These are phyloP conservation scores for Aphidoletes aphidimyza DNA, from an alignment of 2,888 invertebrate species.

Conservation along the genomic window DNA sequence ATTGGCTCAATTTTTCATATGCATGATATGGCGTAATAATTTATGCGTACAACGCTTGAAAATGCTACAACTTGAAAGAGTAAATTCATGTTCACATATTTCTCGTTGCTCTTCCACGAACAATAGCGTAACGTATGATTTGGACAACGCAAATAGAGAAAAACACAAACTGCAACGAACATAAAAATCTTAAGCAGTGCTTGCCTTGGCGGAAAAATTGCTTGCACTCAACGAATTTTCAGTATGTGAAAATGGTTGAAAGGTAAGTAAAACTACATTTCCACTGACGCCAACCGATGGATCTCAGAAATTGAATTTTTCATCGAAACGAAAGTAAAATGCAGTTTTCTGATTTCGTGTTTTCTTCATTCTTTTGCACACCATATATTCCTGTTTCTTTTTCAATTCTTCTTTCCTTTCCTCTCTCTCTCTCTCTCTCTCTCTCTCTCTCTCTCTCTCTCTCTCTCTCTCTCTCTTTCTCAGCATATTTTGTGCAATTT, in stretches of 20 bases:
- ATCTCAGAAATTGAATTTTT: constrained; percentile 49
- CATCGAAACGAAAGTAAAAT: constrained; percentile 23
- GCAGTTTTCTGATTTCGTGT: neutral
- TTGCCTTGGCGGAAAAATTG: neutral
- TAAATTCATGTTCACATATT: neutral
- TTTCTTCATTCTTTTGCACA: neutral
- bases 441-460: neutral
- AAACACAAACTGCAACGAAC: neutral
- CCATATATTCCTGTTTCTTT: neutral
- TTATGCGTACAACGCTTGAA: constrained; percentile 20
- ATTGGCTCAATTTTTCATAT: constrained; percentile 11
- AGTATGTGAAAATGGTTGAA: neutral
- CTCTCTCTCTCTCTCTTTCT: neutral
- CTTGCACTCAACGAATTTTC: neutral
- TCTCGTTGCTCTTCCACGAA: neutral
- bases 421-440: too few relatives aligned
- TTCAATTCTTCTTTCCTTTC: neutral
- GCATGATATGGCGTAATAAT: constrained; percentile 28
- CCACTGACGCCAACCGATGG: neutral
- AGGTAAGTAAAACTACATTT: neutral
- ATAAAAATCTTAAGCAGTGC: neutral
- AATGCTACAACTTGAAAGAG: neutral
- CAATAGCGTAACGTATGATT: neutral
- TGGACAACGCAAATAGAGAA: neutral
- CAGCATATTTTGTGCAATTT: constrained; percentile 5